Evolutionary conservation across 2,113 vertebrate species (phyloP).

Genomic region (Sebastes schlegelii): DNA sequence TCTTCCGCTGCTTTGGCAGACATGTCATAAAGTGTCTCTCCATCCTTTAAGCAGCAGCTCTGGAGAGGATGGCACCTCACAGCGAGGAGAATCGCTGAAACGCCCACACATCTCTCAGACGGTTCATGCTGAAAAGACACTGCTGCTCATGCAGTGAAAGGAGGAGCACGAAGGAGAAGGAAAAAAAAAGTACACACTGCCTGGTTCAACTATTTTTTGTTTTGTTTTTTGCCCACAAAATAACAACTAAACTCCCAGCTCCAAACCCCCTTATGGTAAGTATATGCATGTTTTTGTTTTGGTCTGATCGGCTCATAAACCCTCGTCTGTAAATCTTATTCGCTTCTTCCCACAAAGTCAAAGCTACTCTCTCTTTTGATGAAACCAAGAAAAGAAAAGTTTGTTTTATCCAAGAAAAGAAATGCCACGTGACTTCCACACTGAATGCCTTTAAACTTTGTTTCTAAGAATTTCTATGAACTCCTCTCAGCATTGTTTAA

Average conservation of each 20-base stretch:
- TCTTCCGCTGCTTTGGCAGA: slow-evolving; percentile 43
- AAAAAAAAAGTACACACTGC: background rate
- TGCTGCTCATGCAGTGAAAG: background rate
- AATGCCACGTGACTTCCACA: slow-evolving; percentile 60
- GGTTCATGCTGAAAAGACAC: slow-evolving; percentile 42
- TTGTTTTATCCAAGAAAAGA: slow-evolving; percentile 61
- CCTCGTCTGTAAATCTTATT: slow-evolving; percentile 22
- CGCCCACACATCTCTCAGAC: slow-evolving; percentile 82
- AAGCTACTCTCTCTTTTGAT: slow-evolving; percentile 36
- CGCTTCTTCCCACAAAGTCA: slow-evolving; percentile 35
- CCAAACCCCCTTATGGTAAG: background rate
- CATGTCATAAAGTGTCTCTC: slow-evolving; percentile 66
- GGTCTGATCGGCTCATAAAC: background rate
- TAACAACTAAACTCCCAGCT: background rate
- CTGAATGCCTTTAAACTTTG: slow-evolving; percentile 54
- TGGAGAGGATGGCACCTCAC: slow-evolving; percentile 79
- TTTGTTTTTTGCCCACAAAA: slow-evolving; percentile 14
- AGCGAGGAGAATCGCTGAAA: slow-evolving; percentile 86
- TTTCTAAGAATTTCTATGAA: slow-evolving; percentile 72
- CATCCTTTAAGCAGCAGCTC: slow-evolving; percentile 29
- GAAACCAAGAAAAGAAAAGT: slow-evolving; percentile 35
- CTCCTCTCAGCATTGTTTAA: slow-evolving; percentile 74
- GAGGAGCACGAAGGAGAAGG: too few species aligned
- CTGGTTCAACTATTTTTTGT: background rate
- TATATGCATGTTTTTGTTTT: slow-evolving; percentile 7